A percentile compares a stretch with the other conserved stretches of the same genome.
These are phyloP conservation scores for Todiramphus saurophagus DNA, from an alignment of 2,113 vertebrate genomes.

Conservation along the genomic window DNA sequence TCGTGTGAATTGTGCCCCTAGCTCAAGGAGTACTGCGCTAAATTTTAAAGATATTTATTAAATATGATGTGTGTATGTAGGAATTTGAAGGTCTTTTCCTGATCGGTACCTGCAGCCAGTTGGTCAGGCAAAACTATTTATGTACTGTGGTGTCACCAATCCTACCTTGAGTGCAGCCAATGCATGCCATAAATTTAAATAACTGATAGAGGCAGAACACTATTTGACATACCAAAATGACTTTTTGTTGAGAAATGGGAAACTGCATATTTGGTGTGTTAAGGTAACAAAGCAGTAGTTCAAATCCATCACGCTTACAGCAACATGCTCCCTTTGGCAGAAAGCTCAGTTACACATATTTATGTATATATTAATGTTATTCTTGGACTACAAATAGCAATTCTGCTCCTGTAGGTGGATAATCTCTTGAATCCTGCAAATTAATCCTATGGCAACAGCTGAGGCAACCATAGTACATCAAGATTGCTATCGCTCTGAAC, in stretches of 20 bases:
- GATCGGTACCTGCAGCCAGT: background rate
- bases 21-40: background rate
- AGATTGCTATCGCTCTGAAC: background rate
- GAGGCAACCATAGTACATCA: background rate
- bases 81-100: background rate
- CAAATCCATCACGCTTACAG: background rate
- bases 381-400: background rate
- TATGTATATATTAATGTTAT: background rate
- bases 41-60: background rate
- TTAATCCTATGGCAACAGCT: slow-evolving; percentile 11
- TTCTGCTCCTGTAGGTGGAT: background rate
- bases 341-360: background rate
- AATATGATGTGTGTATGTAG: fast-evolving
- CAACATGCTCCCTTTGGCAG: background rate
- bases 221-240: background rate
- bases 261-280: background rate
- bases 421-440: slow-evolving; percentile 15
- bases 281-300: background rate
- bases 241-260: background rate
- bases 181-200: background rate
- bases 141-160: background rate
- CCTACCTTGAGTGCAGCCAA: background rate
- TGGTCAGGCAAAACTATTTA: background rate
- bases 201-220: background rate
- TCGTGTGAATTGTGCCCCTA: background rate